phyloP scores from a whole-genome alignment of 2,888 invertebrate genomes.

The Campaea margaritaria region DNA sequence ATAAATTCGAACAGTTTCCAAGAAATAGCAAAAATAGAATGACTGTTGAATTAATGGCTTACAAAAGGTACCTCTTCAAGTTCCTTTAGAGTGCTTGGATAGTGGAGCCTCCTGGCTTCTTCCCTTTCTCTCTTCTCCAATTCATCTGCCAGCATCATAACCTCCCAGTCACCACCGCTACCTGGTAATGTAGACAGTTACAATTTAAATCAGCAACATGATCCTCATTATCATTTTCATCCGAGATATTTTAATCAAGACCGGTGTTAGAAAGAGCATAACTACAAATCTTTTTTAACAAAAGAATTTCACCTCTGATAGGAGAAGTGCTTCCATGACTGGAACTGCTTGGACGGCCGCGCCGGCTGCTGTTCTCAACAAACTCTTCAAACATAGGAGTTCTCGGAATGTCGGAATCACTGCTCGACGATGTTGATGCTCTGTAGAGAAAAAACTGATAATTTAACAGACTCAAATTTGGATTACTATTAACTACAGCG shows the following conservation, averaged over 20 bases:
- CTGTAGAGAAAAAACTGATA: conserved; percentile 44
- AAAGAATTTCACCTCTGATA: conserved; percentile 58
- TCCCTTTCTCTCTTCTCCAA: conserved; percentile 86
- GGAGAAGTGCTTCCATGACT: conserved; percentile 68
- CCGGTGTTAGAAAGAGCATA: too few relatives aligned
- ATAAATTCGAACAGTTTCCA: too few relatives aligned
- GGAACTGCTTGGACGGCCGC: conserved; percentile 59
- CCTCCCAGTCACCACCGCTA: conserved; percentile 89
- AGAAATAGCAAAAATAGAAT: too few relatives aligned
- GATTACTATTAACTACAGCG: too few relatives aligned
- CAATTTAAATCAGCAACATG: too few relatives aligned
- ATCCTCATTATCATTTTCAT: too few relatives aligned
- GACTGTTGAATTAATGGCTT: background rate
- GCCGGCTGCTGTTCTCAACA: conserved; percentile 58
- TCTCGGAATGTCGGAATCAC: conserved; percentile 76
- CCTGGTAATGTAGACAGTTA: conserved; percentile 54
- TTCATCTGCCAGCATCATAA: conserved; percentile 91
- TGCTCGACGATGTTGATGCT: conserved; percentile 75
- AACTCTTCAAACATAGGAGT: conserved; percentile 82
- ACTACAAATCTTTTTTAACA: too few relatives aligned
- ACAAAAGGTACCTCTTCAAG: conserved; percentile 71
- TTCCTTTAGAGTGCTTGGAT: conserved; percentile 72
- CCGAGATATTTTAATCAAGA: too few relatives aligned
- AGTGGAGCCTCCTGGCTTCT: conserved; percentile 67
- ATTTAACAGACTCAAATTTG: background rate